Evolutionary conservation across 1,140 invertebrate genomes (phyloP), one percentile per base, ranked within the genome.

Genomic region (Neodiprion fabricii): DNA sequence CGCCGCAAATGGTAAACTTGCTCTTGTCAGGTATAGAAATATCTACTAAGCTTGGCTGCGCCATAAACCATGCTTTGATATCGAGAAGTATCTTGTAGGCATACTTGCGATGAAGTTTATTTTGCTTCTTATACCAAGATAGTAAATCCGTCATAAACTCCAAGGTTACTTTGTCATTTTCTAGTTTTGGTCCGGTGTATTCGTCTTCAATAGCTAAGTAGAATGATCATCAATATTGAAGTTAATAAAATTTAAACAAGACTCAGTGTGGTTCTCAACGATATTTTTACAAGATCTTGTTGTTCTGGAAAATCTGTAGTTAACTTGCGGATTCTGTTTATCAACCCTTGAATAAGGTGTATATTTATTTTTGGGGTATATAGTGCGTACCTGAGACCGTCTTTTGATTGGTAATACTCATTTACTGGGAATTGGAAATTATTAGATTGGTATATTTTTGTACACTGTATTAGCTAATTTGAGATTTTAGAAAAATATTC

Each of bases 1-100:
- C 99, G n/a, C 99, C 99, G 89, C 98, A 99, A 71, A 99, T 95
- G 48, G 98, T 99, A 87, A 99, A 99, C 90, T 99, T 99, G 70
- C 93, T 91, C 67, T 95, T 92, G 85, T 96, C 94, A 9, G 93
- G 93, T 78, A 99, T 95, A 76, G 90, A 91, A 68, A 99, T 95
- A 84, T 99, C 95, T 0, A 99, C 93, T 76, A 99, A 89, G 66
- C 96, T 95, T 49, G 97, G 95, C 83, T 96, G 95, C 72, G 91
- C 91, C 89, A 93, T 93, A 81, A 99, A 95, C 81, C 94, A 94
- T 40, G 93, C 87, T 85, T 97, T 96, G 11, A 98, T 92, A 83
- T 99, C 96, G 76, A 99, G 89, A 73, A 99, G 89, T 81, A 99
- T 99, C 95, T 98, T 97, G 86, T 98, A 99, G 12, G 98, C 98